A percentile compares a stretch with the other conserved stretches of the same genome.
These are phyloP conservation scores for Macaria liturata DNA, from an alignment of 2,888 invertebrate genomes.

Conservation along the genomic window DNA sequence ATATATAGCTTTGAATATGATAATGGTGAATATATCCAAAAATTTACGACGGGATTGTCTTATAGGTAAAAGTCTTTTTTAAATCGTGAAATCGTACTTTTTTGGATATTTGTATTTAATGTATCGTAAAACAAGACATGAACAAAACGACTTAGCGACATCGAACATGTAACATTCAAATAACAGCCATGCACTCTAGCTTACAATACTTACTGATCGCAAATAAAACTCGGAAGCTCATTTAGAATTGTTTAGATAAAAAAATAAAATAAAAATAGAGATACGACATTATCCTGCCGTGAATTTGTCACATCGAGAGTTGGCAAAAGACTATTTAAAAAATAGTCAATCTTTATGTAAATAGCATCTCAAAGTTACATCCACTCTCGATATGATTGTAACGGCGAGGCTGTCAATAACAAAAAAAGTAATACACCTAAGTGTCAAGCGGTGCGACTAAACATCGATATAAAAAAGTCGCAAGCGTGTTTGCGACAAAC, in stretches of 20 bases:
- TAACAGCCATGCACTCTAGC: conserved; percentile 72
- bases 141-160: conserved; percentile 46
- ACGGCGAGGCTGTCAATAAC: conserved; percentile 9
- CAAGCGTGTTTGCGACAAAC: conserved; percentile 74
- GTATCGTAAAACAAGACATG: conserved; percentile 35
- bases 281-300: not conserved
- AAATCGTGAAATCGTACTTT: conserved; percentile 16
- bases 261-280: conserved; percentile 3
- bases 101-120: conserved; percentile 15
- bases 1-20: no score
- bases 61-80: no score
- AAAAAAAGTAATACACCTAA: conserved; percentile 64
- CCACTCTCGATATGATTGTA: no score
- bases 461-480: conserved; percentile 73
- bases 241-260: conserved; percentile 15
- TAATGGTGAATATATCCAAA: no score
- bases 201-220: conserved; percentile 58
- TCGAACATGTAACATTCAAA: conserved; percentile 46
- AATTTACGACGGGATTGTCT: not conserved
- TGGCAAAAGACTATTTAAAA: no score
- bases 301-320: not conserved
- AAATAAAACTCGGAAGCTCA: conserved; percentile 45
- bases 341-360: no score
- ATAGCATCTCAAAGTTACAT: no score
- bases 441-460: conserved; percentile 82